Percentiles rank a stretch among this genome's conserved stretches.
phyloP scores from a whole-genome alignment of 1,140 invertebrate species.

The Zaprionus davidi region DNA sequence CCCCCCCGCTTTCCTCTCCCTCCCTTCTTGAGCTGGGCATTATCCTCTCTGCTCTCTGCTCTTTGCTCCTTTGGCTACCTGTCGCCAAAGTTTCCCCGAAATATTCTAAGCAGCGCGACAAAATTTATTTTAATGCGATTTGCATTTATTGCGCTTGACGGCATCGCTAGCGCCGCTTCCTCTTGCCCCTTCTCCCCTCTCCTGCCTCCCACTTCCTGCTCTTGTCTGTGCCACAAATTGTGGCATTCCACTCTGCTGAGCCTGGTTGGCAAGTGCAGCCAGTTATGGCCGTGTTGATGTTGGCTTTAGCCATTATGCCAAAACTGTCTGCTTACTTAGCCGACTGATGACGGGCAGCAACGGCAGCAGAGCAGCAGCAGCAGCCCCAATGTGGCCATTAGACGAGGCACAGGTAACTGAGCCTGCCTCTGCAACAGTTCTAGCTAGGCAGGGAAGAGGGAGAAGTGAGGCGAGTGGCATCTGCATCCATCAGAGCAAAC shows the following conservation, averaged over 20 bases:
- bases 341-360: slow-evolving; percentile 6
- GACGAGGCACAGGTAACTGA: slow-evolving; percentile 46
- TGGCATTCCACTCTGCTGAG: slow-evolving; percentile 51
- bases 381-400: slow-evolving; percentile 46
- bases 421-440: slow-evolving; percentile 3
- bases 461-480: slow-evolving; percentile 10
- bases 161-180: slow-evolving; percentile 23
- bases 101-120: slow-evolving; percentile 56
- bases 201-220: background rate
- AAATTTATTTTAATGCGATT: slow-evolving; percentile 81
- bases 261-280: slow-evolving; percentile 33
- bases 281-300: slow-evolving; percentile 45
- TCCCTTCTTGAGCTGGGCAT: background rate
- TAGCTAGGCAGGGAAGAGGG: background rate
- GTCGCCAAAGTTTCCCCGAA: slow-evolving; percentile 64
- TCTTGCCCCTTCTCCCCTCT: background rate
- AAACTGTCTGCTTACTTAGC: slow-evolving; percentile 75
- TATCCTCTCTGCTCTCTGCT: slow-evolving; percentile 38
- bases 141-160: slow-evolving; percentile 75
- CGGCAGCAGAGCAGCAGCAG: background rate
- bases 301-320: slow-evolving; percentile 58
- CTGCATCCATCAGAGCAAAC: slow-evolving; percentile 78
- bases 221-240: slow-evolving; percentile 47
- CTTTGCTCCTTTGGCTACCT: slow-evolving; percentile 47
- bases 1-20: no score